Evolutionary conservation across 2,888 invertebrate genomes (phyloP), one percentile per base, ranked within the genome.

Genomic region (Octonoba sinensis): DNA sequence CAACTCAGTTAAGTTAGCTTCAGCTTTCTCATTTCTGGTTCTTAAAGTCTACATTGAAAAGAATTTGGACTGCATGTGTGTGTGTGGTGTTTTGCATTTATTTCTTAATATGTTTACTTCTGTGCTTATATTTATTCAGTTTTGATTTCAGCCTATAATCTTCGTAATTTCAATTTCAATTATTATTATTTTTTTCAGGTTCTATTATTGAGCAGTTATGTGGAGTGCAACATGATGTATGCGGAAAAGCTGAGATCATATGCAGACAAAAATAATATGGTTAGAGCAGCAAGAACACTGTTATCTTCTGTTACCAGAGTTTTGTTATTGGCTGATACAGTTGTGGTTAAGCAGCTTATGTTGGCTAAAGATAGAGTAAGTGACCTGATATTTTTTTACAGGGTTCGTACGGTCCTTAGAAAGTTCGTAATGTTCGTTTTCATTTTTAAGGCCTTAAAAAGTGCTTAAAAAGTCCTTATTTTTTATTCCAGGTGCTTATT

Each of bases 241-340:
- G 79, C 62, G 79, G 83, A 36, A n/a, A 77, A 84, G 20, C 24
- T 84, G 20, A 69, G 83, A 57, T 76, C 78, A 18, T 84, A 84
- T 79, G 82, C 85, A 59, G 85, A 85, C 72, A 82, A 84, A 75
- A 83, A 73, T 27, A 81, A 82, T 44, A 83, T 99, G 91, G 95
- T 98, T 84, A 91, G 96, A 86, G 96, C 98, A 69, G 96, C 97
- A 83, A 92, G 97, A 86, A 95, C 96, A 87, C 92, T 99, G 71
- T 92, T 99, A 79, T 95, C 95, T 65, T 95, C 97, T 77, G 96
- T 99, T 86, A 99, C 99, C 70, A 91, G 96, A 87, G 98, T 99
- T 75, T 92, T 99, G 73, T 91, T 99, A 79, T 91, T 99, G 86
- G 99, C 99, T 15, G 99, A 99, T 90, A 95, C 97, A 89, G 97